Base-by-base conservation (phyloP, 2,888 invertebrate genomes). In the Leptinotarsa rubiginosa region DNA sequence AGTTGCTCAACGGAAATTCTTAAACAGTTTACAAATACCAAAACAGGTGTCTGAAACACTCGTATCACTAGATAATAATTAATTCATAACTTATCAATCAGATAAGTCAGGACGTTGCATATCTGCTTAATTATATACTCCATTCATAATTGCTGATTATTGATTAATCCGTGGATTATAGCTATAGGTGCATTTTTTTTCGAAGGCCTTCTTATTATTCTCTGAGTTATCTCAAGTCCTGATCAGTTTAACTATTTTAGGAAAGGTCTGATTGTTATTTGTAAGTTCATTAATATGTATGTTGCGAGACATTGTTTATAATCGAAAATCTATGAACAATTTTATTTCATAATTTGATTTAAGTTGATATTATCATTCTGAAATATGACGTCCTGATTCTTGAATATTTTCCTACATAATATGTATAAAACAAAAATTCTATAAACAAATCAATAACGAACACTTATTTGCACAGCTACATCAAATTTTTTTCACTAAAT, bases 11-110 rank as follows among this genome's bases (percentile, higher is more conserved):
- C 20, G 31, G n/a, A 62, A 25, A 70, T 70, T 64, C 16, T 56
- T 10, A 52, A 65, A 64, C 47, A 65, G 64, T 65, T 69, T 65
- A 54, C 68, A 69, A 69, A 69, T 69, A 69, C 41, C 25, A 54
- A 66, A 70, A 68, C 75, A 76, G 76, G 72, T 76, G 76, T 74
- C 66, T 67, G 56, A 56, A 73, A 54, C 71, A 54, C 56, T 54
- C 74, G 65, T 76, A 71, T 74, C 69, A 74, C 72, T 72, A 72
- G 66, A 59, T 49, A 70, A 72, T 76, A 74, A 76, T 76, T 76
- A 74, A 76, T 76, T 72, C 66, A 54, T 52, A 72, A 76, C 69
- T 74, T 52, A 72, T 76, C 74, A 76, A 74, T 76, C 76, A 76
- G 74, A 76, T 76, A 74, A 73, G 50, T 70, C 72, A 62, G 73